These are phyloP conservation scores for Anthonomus grandis DNA, from an alignment of 1,140 invertebrate genomes.

Conservation along the genomic window DNA sequence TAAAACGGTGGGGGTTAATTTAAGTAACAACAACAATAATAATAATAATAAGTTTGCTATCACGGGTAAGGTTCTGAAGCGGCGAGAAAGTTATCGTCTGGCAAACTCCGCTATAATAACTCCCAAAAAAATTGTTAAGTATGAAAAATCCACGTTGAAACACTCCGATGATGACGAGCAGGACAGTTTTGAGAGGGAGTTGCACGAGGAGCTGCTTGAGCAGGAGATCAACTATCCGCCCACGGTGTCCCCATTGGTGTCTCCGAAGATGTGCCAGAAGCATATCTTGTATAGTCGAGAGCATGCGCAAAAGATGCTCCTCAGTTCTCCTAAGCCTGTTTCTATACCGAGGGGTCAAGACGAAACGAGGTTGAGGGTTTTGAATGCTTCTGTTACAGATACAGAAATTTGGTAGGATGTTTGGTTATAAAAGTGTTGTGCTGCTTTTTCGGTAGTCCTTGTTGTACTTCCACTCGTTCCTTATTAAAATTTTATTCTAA, in stretches of 20 bases:
- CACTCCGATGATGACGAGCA: conserved; percentile 32
- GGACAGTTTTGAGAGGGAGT: conserved; percentile 58
- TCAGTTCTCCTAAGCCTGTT: conserved; percentile 54
- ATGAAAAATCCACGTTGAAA: conserved; percentile 33
- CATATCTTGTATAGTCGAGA: conserved; percentile 40
- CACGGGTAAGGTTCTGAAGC: conserved; percentile 54
- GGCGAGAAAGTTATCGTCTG: conserved; percentile 82
- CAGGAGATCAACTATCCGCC: conserved; percentile 69
- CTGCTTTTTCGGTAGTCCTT: no score
- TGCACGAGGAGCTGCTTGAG: conserved; percentile 60
- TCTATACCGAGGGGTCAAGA: conserved; percentile 54
- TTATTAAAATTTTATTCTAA: no score
- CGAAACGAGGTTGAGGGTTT: conserved; percentile 54
- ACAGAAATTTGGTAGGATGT: conserved; percentile 70
- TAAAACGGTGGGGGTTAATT: not conserved
- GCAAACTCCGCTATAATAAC: conserved; percentile 70
- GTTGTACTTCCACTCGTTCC: no score
- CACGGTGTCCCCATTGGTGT: conserved; percentile 57
- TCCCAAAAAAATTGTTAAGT: conserved; percentile 35
- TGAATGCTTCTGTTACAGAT: conserved; percentile 59
- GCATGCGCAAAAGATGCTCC: conserved; percentile 47
- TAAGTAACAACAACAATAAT: not conserved
- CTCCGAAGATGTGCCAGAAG: conserved; percentile 38
- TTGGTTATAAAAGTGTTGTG: no score
- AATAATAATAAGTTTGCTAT: not conserved